A percentile compares a stretch with the other conserved stretches of the same genome.
phyloP scores from a whole-genome alignment of 2,797 vertebrate species.

The Chiloscyllium punctatum region DNA sequence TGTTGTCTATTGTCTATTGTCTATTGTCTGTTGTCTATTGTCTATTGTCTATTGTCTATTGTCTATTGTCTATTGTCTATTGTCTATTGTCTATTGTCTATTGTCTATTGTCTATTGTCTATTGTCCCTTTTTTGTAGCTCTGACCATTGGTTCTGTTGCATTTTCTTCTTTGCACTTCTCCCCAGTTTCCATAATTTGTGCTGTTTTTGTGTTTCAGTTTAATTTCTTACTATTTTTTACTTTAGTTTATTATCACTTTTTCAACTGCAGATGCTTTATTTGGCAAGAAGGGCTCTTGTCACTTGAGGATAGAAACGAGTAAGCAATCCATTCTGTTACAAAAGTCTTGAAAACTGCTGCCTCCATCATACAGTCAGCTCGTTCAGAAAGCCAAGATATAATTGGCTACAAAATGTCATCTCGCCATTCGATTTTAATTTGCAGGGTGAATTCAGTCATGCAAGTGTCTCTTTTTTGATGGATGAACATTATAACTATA shows the following conservation, averaged over 20 bases:
- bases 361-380: neutral
- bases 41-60: no score
- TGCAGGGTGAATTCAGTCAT: neutral
- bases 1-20: no score
- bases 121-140: neutral
- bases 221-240: neutral
- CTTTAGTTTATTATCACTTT: neutral
- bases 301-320: neutral
- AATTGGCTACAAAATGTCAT: neutral
- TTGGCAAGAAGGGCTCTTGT: neutral
- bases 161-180: neutral
- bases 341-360: neutral
- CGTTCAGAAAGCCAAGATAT: neutral
- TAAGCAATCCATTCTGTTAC: neutral
- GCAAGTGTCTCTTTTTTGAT: neutral
- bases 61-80: no score
- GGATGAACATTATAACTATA: neutral
- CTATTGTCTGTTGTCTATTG: no score
- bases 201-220: neutral
- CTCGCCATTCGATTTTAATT: neutral
- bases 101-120: no score
- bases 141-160: neutral
- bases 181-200: neutral
- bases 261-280: neutral
- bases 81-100: no score